These are phyloP conservation scores for Microctonus aethiopoides DNA, from an alignment of 2,888 invertebrate genomes.

Conservation along the genomic window DNA sequence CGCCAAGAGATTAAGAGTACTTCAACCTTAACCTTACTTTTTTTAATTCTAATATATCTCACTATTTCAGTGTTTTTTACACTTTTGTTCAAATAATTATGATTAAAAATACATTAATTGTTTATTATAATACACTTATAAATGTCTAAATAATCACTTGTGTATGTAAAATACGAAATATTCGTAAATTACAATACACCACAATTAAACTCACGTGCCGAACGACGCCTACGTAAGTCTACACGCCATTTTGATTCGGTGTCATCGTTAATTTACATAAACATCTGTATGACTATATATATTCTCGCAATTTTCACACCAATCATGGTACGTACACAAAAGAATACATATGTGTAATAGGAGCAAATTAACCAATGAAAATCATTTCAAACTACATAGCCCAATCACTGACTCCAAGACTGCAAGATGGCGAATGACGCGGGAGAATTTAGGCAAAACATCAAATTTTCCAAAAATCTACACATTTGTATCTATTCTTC, in stretches of 20 bases:
- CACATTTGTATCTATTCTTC: no score
- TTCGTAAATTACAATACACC: not conserved
- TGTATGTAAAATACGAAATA: constrained; percentile 4
- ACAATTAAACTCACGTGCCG: constrained; percentile 22
- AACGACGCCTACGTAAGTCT: constrained; percentile 12
- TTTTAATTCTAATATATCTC: not conserved
- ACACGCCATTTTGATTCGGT: constrained; percentile 8
- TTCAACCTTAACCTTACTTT: constrained; percentile 25
- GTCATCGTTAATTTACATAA: not conserved
- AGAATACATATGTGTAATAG: no score
- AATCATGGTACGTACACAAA: no score
- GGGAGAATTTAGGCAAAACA: no score
- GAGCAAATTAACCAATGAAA: no score
- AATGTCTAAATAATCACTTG: not conserved
- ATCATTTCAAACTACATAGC: no score
- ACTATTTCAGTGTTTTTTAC: not conserved
- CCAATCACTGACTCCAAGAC: no score
- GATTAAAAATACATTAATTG: not conserved
- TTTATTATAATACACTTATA: not conserved
- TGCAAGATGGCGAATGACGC: no score
- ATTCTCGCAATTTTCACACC: no score
- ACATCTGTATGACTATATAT: no score
- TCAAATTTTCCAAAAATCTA: no score
- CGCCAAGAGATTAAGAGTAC: constrained; percentile 43
- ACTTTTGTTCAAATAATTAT: not conserved